Percentiles rank a stretch among this genome's conserved stretches.
Conservation (phyloP, 1,140 invertebrate genomes). For the Reticulitermes speratus region DNA sequence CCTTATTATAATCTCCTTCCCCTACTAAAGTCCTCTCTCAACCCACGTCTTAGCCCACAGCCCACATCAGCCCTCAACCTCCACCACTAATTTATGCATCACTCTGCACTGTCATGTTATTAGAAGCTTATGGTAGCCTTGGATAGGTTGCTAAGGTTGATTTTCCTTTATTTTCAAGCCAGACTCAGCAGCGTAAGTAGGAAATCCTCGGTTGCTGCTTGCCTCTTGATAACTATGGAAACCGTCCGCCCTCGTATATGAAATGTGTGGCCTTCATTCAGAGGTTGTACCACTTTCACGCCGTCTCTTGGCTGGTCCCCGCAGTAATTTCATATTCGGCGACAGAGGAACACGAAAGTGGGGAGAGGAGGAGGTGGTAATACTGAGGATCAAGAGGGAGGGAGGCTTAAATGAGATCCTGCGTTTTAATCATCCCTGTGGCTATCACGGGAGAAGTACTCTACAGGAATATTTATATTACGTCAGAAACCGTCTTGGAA, state of each 20-base stretch:
- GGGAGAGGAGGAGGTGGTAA: background rate
- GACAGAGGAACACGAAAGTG: background rate
- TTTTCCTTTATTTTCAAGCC: background rate
- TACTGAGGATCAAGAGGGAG: background rate
- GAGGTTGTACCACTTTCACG: background rate
- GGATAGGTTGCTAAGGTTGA: background rate
- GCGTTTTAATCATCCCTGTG: slow-evolving; percentile 11
- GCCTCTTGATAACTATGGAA: background rate
- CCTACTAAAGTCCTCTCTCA: too few relatives aligned
- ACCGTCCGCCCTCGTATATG: background rate
- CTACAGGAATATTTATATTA: background rate
- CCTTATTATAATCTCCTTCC: background rate
- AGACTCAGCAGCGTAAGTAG: background rate
- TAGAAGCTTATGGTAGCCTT: background rate
- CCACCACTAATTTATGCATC: background rate
- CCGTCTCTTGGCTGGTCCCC: background rate
- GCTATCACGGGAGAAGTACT: background rate
- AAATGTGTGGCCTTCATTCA: slow-evolving; percentile 4
- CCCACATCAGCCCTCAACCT: background rate
- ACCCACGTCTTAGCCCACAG: background rate
- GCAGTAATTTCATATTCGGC: background rate
- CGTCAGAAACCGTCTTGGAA: background rate
- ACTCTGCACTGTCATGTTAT: background rate
- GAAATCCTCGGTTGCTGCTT: background rate
- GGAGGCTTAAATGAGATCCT: background rate